Percentiles rank a stretch among this genome's conserved stretches.
These are phyloP conservation scores for Phoxinus phoxinus DNA, from an alignment of 2,113 vertebrate genomes.

Conservation along the genomic window DNA sequence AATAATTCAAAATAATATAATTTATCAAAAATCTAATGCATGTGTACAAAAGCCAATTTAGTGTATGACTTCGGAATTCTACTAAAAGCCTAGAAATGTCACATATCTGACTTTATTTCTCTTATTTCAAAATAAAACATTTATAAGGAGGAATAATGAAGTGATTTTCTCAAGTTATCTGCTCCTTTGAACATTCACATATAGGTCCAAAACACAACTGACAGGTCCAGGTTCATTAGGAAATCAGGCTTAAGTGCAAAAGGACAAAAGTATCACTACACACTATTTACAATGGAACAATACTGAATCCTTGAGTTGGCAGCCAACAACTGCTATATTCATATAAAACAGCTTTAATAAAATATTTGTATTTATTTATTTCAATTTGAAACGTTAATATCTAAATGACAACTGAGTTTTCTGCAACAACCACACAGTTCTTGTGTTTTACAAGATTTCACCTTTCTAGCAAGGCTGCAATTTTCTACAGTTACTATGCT, in stretches of 20 bases:
- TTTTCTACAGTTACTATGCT: neutral
- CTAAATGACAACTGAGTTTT: too few species aligned
- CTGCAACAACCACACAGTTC: neutral
- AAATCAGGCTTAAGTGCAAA: neutral
- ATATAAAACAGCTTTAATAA: neutral
- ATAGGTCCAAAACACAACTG: neutral
- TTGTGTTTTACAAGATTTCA: neutral
- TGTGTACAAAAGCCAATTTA: neutral
- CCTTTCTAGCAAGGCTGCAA: neutral
- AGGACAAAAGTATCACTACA: neutral
- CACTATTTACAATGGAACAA: neutral
- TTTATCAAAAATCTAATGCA: conserved; percentile 7
- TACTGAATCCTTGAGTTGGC: neutral
- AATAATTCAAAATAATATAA: neutral
- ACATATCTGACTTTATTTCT: neutral
- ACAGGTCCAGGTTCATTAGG: neutral
- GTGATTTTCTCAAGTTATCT: neutral
- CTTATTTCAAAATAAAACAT: neutral
- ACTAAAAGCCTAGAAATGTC: neutral
- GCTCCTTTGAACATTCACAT: neutral
- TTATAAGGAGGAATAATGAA: neutral
- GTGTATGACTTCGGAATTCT: neutral
- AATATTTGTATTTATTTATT: neutral
- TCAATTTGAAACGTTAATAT: neutral
- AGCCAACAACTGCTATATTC: neutral